phyloP scores from a whole-genome alignment of 2,797 vertebrate species.

The Tangara arthus region DNA sequence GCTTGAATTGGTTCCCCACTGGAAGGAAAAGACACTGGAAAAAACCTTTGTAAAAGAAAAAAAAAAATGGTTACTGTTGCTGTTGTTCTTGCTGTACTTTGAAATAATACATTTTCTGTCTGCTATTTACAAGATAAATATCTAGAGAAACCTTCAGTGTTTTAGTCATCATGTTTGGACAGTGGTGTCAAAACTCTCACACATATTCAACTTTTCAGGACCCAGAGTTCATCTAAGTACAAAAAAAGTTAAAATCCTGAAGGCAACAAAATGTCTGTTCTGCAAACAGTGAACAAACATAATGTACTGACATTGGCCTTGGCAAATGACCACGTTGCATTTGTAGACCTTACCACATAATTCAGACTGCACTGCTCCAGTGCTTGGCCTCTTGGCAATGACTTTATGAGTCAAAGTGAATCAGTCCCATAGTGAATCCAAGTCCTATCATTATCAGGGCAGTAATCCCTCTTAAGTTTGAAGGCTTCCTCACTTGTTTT shows the following conservation, averaged over 20 bases:
- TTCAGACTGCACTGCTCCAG: not conserved
- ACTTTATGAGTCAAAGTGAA: not conserved
- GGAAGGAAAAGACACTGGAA: not conserved
- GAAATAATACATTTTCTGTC: not conserved
- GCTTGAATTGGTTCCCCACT: not conserved
- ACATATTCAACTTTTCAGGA: not conserved
- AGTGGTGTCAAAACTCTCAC: not conserved
- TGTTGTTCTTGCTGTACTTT: not conserved
- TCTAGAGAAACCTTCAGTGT: not conserved
- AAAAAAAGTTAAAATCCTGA: not conserved
- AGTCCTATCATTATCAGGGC: not conserved
- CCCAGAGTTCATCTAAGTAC: not conserved
- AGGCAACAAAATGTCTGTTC: not conserved
- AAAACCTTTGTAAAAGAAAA: not conserved
- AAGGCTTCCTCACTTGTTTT: not conserved
- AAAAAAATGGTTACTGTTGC: not conserved
- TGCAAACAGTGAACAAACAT: not conserved
- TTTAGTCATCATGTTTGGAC: not conserved
- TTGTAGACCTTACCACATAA: not conserved
- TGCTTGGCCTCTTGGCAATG: not conserved
- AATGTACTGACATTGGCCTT: not conserved
- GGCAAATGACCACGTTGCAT: not conserved
- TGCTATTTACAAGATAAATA: not conserved
- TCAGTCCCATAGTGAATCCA: not conserved
- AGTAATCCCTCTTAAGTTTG: not conserved